Percentiles rank a stretch among this genome's conserved stretches.
These are phyloP conservation scores for Spodoptera picta DNA, from an alignment of 2,888 invertebrate species.

Conservation along the genomic window DNA sequence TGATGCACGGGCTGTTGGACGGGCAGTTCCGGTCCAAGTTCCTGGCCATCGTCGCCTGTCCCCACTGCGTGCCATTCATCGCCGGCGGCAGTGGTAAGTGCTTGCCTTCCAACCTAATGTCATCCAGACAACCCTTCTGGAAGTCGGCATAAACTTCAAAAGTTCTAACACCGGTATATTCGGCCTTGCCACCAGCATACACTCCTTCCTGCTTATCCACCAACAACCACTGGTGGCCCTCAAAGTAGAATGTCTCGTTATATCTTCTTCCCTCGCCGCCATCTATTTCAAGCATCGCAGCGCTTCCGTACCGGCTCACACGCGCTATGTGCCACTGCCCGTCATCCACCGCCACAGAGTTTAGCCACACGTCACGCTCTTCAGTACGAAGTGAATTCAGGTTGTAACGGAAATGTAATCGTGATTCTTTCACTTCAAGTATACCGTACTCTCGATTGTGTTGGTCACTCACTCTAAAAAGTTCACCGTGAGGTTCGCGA, in stretches of 20 bases:
- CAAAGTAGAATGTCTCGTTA: conserved; percentile 97
- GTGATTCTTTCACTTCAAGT: conserved; percentile 96
- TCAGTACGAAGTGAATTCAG: conserved; percentile 96
- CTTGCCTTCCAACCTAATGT: conserved; percentile 96
- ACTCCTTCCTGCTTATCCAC: conserved; percentile 98
- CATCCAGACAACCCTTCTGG: conserved; percentile 94
- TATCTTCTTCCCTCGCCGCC: conserved; percentile 98
- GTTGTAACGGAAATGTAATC: conserved; percentile 97
- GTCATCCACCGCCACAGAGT: conserved; percentile 96
- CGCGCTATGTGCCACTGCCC: conserved; percentile 99
- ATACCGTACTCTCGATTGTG: conserved; percentile 98
- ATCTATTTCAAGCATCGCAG: conserved; percentile 97
- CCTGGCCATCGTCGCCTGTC: conserved; percentile 97
- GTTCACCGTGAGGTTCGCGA: conserved; percentile 96
- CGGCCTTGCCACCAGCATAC: conserved; percentile 98
- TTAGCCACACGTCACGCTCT: conserved; percentile 96
- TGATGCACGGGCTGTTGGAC: conserved; percentile 98
- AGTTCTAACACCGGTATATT: conserved; percentile 97
- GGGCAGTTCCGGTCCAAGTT: conserved; percentile 97
- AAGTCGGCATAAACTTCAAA: conserved; percentile 98
- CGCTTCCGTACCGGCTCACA: conserved; percentile 96
- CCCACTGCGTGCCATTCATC: conserved; percentile 98
- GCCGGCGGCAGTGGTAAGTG: conserved; percentile 97
- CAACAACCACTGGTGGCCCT: conserved; percentile 96
- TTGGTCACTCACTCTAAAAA: conserved; percentile 97